Evolutionary conservation across 2,888 invertebrate species (phyloP).

Genomic region (Lithophane ornitopus): DNA sequence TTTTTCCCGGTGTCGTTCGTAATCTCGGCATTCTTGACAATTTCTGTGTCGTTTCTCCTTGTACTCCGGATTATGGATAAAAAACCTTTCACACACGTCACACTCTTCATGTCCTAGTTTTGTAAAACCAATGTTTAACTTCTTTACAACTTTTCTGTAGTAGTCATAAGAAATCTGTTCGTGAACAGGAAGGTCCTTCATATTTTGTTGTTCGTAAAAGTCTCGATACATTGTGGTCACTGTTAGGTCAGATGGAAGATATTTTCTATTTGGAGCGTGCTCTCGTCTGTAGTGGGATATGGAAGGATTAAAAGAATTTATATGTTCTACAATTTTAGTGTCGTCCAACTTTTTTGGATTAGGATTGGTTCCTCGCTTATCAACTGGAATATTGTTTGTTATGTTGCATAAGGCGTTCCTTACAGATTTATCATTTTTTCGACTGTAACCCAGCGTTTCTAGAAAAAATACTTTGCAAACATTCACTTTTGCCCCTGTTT

Average conservation of each 20-base stretch:
- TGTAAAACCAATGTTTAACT: background rate
- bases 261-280: constrained; percentile 9
- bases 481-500: background rate
- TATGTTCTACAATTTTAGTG: constrained; percentile 2
- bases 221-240: background rate
- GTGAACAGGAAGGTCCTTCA: constrained; percentile 4
- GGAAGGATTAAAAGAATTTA: constrained; percentile 16
- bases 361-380: constrained; percentile 10
- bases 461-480: background rate
- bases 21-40: no score
- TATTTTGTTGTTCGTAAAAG: background rate
- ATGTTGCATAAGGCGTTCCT: background rate
- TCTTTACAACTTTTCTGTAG: background rate
- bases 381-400: constrained; percentile 8
- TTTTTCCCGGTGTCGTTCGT: no score
- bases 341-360: constrained; percentile 10
- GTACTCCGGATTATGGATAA: no score
- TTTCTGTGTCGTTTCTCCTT: no score
- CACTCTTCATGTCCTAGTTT: constrained; percentile 1
- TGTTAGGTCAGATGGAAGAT: background rate
- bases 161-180: background rate
- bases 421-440: background rate
- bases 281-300: constrained; percentile 11
- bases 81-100: background rate
- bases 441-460: no score